Evolutionary conservation across 2,888 invertebrate genomes (phyloP).

Genomic region (Nymphalis c-album): DNA sequence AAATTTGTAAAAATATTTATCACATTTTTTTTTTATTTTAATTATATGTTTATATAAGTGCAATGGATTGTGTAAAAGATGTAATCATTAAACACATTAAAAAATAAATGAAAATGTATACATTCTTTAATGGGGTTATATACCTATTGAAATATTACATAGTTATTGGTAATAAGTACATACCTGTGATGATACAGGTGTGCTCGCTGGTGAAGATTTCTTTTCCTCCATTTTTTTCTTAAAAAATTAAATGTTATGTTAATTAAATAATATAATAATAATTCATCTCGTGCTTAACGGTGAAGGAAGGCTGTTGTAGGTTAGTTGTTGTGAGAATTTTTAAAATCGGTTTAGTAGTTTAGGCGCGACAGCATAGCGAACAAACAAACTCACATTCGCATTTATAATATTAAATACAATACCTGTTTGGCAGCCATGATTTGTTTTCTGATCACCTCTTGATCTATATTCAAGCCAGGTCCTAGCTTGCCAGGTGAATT

Average conservation of each 20-base stretch:
- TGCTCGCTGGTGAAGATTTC: slow-evolving; percentile 52
- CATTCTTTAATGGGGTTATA: neutral
- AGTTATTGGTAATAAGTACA: slow-evolving; percentile 20
- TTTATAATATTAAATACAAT: neutral
- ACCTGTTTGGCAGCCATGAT: slow-evolving; percentile 79
- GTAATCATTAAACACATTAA: no score
- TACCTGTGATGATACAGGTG: slow-evolving; percentile 58
- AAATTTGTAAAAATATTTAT: neutral
- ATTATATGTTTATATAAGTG: no score
- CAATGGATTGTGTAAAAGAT: no score
- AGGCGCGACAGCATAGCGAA: no score
- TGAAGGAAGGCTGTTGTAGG: no score
- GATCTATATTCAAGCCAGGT: slow-evolving; percentile 75
- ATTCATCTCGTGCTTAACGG: no score
- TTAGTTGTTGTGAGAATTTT: no score
- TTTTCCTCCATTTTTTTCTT: slow-evolving; percentile 74
- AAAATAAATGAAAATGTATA: no score
- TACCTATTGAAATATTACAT: neutral
- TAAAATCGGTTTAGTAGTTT: no score
- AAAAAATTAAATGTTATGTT: slow-evolving; percentile 10
- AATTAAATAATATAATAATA: no score
- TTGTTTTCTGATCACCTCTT: slow-evolving; percentile 76
- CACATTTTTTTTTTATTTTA: no score
- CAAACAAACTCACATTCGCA: no score
- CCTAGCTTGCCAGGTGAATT: slow-evolving; percentile 83